Conservation (phyloP, 2,797 vertebrate species). For the Poecilia picta region DNA sequence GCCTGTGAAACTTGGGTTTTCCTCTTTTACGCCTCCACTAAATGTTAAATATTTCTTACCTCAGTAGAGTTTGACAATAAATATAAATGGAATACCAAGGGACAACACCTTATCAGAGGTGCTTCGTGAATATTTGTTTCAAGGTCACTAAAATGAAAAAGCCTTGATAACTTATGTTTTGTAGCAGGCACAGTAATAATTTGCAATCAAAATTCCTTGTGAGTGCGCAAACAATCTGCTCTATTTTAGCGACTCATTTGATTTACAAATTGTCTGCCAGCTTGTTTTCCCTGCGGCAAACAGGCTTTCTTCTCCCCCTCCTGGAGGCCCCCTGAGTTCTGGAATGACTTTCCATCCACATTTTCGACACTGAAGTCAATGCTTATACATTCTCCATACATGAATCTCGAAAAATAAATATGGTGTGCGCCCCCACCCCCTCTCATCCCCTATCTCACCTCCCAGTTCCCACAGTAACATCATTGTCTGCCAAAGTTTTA, state of each 20-base stretch:
- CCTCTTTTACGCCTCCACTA: constrained; percentile 14
- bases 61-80: constrained; percentile 44
- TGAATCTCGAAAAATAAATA: constrained; percentile 25
- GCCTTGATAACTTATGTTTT: constrained; percentile 26
- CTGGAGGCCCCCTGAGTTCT: constrained; percentile 17
- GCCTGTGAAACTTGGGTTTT: constrained; percentile 9
- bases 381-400: constrained; percentile 34
- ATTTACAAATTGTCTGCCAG: constrained; percentile 61
- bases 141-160: constrained; percentile 50
- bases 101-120: constrained; percentile 36
- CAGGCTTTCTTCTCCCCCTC: constrained; percentile 44
- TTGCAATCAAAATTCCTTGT: constrained; percentile 44
- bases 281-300: constrained; percentile 40
- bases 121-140: constrained; percentile 36
- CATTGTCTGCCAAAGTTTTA: constrained; percentile 17
- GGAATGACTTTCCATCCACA: constrained; percentile 46
- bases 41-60: constrained; percentile 9
- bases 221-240: constrained; percentile 51
- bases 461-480: constrained; percentile 21
- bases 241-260: constrained; percentile 64
- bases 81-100: constrained; percentile 25
- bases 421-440: background rate
- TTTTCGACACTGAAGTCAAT: constrained; percentile 53
- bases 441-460: too few relatives aligned
- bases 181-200: constrained; percentile 32